These are phyloP conservation scores for Electrophaes corylata DNA, from an alignment of 2,888 invertebrate genomes.

Conservation along the genomic window DNA sequence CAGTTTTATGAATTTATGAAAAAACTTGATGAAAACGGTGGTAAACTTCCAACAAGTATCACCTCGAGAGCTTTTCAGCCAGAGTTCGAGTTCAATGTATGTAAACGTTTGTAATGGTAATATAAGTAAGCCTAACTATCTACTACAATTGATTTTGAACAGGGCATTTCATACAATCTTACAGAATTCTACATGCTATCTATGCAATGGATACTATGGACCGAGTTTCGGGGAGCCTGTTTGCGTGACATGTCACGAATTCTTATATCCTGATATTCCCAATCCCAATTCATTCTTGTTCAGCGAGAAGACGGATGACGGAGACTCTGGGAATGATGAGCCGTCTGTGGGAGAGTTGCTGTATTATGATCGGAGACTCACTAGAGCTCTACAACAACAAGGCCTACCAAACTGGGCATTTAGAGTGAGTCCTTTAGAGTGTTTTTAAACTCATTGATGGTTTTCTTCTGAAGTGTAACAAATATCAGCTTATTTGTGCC, in stretches of 20 bases:
- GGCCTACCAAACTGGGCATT: conserved; percentile 23
- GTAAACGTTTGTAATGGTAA: conserved; percentile 30
- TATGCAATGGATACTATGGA: conserved; percentile 96
- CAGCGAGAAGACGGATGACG: conserved; percentile 90
- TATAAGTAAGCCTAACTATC: neutral
- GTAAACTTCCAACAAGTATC: conserved; percentile 58
- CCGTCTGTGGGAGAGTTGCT: conserved; percentile 86
- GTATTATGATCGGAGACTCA: conserved; percentile 22
- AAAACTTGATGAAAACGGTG: conserved; percentile 74
- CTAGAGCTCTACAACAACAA: conserved; percentile 14
- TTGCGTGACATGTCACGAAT: conserved; percentile 95
- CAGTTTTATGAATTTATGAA: conserved; percentile 71
- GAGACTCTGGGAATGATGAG: conserved; percentile 97
- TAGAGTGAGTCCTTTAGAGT: conserved; percentile 12
- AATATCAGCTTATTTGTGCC: too few species aligned
- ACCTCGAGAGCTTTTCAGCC: conserved; percentile 44
- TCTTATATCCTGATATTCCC: conserved; percentile 93
- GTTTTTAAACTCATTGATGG: too few species aligned
- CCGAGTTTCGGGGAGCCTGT: conserved; percentile 95
- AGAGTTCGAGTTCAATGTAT: conserved; percentile 75
- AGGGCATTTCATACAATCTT: neutral
- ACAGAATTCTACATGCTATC: conserved; percentile 89
- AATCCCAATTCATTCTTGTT: conserved; percentile 78
- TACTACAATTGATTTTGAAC: neutral
- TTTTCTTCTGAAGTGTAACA: too few species aligned